phyloP scores from a whole-genome alignment of 2,797 vertebrate species.

The Fundulus diaphanus region DNA sequence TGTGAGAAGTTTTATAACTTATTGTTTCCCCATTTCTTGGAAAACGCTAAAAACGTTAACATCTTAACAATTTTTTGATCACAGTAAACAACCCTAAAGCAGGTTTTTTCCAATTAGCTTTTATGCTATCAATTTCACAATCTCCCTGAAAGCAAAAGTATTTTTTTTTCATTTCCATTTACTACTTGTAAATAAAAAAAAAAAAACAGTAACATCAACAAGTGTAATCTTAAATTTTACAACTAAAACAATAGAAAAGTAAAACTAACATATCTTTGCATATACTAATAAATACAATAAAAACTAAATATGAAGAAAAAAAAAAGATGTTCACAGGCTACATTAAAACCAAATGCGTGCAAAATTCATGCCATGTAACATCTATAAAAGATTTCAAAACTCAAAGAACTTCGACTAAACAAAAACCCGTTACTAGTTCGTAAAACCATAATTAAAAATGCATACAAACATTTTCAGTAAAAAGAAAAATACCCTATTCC shows the following conservation, averaged over 20 bases:
- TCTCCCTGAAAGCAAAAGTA: not conserved
- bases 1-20: not conserved
- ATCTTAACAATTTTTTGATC: not conserved
- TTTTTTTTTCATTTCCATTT: not conserved
- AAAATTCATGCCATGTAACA: slow-evolving; percentile 61
- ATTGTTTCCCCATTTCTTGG: not conserved
- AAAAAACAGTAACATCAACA: not conserved
- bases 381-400: slow-evolving; percentile 35
- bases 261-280: slow-evolving; percentile 24
- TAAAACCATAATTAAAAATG: slow-evolving; percentile 17
- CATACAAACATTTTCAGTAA: slow-evolving; percentile 43
- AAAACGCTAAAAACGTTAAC: not conserved
- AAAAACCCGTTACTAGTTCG: slow-evolving; percentile 28
- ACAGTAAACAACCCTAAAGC: not conserved
- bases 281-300: slow-evolving; percentile 64
- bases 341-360: slow-evolving; percentile 62
- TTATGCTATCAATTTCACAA: not conserved
- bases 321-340: slow-evolving; percentile 56
- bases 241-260: slow-evolving; percentile 25
- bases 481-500: slow-evolving; percentile 34
- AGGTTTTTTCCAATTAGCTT: not conserved
- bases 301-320: slow-evolving; percentile 39
- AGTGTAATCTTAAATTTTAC: slow-evolving; percentile 28
- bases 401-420: slow-evolving; percentile 34
- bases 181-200: not conserved